Evolutionary conservation across 2,797 vertebrate genomes (phyloP), one percentile per base, ranked within the genome.

Genomic region (Ficedula albicollis): DNA sequence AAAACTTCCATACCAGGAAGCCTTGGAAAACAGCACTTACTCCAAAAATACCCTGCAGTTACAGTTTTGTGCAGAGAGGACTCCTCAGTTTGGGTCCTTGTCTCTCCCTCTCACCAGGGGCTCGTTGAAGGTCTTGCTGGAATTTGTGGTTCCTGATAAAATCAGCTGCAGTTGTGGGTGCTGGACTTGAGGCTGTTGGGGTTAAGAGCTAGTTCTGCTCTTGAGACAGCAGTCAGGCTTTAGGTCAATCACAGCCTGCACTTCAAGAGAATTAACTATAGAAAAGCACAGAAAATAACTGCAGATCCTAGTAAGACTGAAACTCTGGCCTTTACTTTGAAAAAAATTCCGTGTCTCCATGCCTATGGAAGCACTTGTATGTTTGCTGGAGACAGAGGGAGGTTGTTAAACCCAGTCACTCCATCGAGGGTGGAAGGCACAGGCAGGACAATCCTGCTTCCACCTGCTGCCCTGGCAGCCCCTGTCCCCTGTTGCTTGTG

Each of bases 401-500:
- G 49, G 19, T 38, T 86, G 7, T 41, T 58, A 17, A 89, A 72
- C 43, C 41, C 26, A 27, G 8, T 15, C 43, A 13, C 89, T 43
- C 54, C 54, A 29, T 1, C 0, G 1, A 39, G 41, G 39, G 17
- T 12, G 5, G 55, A 20, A 64, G 27, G 60, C 17, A 12, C n/a
- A 55, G 13, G 16, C 38, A 62, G 59, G 69, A 32, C 43, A 62
- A 34, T 68, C 44, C 49, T 27, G 20, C n/a, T 36, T 46, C 46
- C 70, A 62, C 36, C 43, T 73, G 14, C 29, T 8, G 1, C 26
- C 77, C 66, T 19, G 30, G 9, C 34, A 25, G 4, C 29, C 30
- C 0, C 0, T 18, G 34, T 46, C 4, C 23, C 41, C 22, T 8
- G 21, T 1, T 14, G 64, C 34, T 26, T 43, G 0, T 23, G 20